Evolutionary conservation across 1,140 invertebrate species (phyloP).

Genomic region (Musca domestica): DNA sequence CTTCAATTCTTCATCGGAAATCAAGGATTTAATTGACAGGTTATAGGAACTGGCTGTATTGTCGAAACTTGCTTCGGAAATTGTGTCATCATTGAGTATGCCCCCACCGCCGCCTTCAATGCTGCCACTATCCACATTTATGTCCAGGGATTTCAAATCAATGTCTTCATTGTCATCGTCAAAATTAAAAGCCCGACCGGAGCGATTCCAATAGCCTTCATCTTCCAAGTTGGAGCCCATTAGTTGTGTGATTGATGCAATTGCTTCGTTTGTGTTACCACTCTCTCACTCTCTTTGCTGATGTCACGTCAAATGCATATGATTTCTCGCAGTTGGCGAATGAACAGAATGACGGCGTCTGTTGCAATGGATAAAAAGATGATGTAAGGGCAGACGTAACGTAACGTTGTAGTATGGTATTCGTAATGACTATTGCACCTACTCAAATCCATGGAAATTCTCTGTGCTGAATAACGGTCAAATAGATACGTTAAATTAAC

Average conservation of each 20-base stretch:
- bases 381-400: no score
- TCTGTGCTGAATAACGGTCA: no score
- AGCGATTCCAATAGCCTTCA: conserved; percentile 51
- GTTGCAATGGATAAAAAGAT: no score
- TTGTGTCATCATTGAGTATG: conserved; percentile 46
- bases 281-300: neutral
- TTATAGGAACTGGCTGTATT: conserved; percentile 31
- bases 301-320: no score
- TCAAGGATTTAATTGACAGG: conserved; percentile 43
- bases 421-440: no score
- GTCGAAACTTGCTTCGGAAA: conserved; percentile 45
- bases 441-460: no score
- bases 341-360: no score
- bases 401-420: no score
- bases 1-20: conserved; percentile 42
- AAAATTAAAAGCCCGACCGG: conserved; percentile 48
- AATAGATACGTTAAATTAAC: no score
- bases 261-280: neutral
- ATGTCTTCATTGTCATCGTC: conserved; percentile 46
- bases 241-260: neutral
- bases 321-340: no score
- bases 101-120: conserved; percentile 23
- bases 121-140: no score
- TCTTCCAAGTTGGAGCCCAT: conserved; percentile 33
- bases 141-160: neutral